Percentiles rank a stretch among this genome's conserved stretches.
These are phyloP conservation scores for Halisarca cf. caerulea DNA, from an alignment of 37 sponge, comb jelly and placozoan species.

Conservation along the genomic window DNA sequence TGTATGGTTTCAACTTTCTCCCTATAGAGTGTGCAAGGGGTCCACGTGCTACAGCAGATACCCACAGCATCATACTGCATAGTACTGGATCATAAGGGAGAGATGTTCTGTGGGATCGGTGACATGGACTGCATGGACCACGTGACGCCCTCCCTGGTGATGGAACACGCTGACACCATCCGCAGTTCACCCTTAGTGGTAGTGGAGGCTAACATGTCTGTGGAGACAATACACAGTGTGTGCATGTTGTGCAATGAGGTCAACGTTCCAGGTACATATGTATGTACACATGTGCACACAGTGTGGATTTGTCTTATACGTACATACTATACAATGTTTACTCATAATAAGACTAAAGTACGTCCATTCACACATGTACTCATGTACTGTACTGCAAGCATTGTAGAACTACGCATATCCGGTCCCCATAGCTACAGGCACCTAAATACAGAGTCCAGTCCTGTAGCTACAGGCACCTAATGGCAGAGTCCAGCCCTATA, in stretches of 20 bases:
- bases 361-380: too few relatives aligned
- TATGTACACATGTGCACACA: too few relatives aligned
- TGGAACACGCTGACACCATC: slow-evolving; percentile 26
- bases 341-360: too few relatives aligned
- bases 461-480: too few relatives aligned
- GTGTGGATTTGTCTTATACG: too few relatives aligned
- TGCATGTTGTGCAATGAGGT: slow-evolving; percentile 26
- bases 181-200: slow-evolving; percentile 52
- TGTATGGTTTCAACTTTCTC: not conserved
- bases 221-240: slow-evolving; percentile 45
- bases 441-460: too few relatives aligned
- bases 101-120: slow-evolving; percentile 68
- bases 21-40: slow-evolving; percentile 39
- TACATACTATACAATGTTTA: too few relatives aligned
- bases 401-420: too few relatives aligned
- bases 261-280: slow-evolving; percentile 45
- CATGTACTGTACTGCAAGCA: too few relatives aligned
- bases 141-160: slow-evolving; percentile 53
- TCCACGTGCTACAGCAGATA: not conserved
- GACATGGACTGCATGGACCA: slow-evolving; percentile 68
- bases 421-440: too few relatives aligned
- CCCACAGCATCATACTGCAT: slow-evolving; percentile 81
- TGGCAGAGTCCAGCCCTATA: too few relatives aligned
- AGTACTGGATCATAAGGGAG: slow-evolving; percentile 70
- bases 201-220: slow-evolving; percentile 67